A percentile compares a stretch with the other conserved stretches of the same genome.
Conservation (phyloP, 35 echinoderm and acorn worm genomes). For the Eucidaris tribuloides region DNA sequence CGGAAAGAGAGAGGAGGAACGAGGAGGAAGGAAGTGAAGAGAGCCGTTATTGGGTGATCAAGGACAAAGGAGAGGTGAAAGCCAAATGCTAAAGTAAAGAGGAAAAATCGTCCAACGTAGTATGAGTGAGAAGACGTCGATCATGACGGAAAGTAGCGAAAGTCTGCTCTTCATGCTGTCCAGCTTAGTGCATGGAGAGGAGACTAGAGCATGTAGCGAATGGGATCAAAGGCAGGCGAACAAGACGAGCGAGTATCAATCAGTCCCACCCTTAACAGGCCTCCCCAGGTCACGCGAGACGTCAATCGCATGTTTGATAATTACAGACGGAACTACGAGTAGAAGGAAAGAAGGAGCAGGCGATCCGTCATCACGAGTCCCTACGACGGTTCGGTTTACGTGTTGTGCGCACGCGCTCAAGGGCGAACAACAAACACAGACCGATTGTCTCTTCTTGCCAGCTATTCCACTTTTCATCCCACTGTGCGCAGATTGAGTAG, state of each 20-base stretch:
- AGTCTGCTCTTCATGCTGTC: conserved; percentile 37
- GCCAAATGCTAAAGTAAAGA: conserved; percentile 9
- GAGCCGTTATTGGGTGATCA: not conserved
- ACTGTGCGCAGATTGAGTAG: conserved; percentile 56
- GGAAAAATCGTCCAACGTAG: conserved; percentile 30
- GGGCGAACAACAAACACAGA: conserved; percentile 73
- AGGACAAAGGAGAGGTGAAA: conserved; percentile 1
- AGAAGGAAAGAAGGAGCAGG: not conserved
- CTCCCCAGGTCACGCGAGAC: conserved; percentile 46
- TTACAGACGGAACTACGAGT: conserved; percentile 59
- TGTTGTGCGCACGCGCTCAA: conserved; percentile 35
- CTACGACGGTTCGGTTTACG: not conserved
- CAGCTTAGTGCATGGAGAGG: conserved; percentile 2
- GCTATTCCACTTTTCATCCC: conserved; percentile 83
- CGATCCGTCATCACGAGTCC: conserved; percentile 5
- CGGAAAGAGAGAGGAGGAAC: not conserved
- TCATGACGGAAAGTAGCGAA: conserved; percentile 17
- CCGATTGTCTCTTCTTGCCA: conserved; percentile 73
- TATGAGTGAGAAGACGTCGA: conserved; percentile 19
- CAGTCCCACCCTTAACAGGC: conserved; percentile 54
- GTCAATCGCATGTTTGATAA: conserved; percentile 93
- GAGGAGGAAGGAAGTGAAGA: not conserved
- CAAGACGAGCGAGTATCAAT: conserved; percentile 42
- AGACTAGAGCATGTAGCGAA: conserved; percentile 28
- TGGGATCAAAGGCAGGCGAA: not conserved